A percentile compares a stretch with the other conserved stretches of the same genome.
Evolutionary conservation across 2,888 invertebrate genomes (phyloP).

Genomic region (Drosophila diplacantha): DNA sequence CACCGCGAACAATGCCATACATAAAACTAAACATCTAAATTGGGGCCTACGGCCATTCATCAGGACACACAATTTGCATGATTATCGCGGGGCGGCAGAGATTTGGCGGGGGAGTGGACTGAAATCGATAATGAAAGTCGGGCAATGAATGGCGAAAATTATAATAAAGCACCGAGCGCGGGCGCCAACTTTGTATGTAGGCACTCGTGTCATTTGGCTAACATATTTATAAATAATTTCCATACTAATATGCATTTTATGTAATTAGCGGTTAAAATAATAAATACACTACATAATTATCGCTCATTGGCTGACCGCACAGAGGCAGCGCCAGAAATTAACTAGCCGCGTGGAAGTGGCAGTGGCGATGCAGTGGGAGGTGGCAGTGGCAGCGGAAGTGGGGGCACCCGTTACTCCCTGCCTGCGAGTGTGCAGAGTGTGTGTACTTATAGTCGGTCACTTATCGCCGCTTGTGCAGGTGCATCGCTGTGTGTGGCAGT

Average conservation of each 20-base stretch:
- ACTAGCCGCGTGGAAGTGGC: constrained; percentile 31
- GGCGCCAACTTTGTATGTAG: not conserved
- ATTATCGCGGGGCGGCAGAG: constrained; percentile 26
- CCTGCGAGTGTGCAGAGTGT: constrained; percentile 13
- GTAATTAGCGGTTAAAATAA: constrained; percentile 73
- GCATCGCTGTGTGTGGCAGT: constrained; percentile 17
- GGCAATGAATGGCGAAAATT: constrained; percentile 55
- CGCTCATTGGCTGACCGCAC: constrained; percentile 65
- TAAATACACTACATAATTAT: constrained; percentile 72
- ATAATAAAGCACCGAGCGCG: constrained; percentile 33
- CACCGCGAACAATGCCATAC: constrained; percentile 28
- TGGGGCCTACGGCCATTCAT: constrained; percentile 51
- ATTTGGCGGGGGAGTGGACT: constrained; percentile 4
- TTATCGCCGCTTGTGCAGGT: constrained; percentile 57
- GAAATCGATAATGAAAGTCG: constrained; percentile 57
- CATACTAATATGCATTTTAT: constrained; percentile 71
- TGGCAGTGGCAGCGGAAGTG: constrained; percentile 1
- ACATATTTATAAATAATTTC: constrained; percentile 71
- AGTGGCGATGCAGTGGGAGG: constrained; percentile 8
- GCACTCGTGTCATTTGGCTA: constrained; percentile 50
- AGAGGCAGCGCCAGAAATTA: constrained; percentile 53
- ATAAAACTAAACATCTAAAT: constrained; percentile 54
- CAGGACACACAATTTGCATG: constrained; percentile 49
- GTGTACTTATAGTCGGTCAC: constrained; percentile 44
- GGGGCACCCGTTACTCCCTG: constrained; percentile 7